phyloP scores from a whole-genome alignment of 2,113 vertebrate species.

The Laterallus jamaicensis region DNA sequence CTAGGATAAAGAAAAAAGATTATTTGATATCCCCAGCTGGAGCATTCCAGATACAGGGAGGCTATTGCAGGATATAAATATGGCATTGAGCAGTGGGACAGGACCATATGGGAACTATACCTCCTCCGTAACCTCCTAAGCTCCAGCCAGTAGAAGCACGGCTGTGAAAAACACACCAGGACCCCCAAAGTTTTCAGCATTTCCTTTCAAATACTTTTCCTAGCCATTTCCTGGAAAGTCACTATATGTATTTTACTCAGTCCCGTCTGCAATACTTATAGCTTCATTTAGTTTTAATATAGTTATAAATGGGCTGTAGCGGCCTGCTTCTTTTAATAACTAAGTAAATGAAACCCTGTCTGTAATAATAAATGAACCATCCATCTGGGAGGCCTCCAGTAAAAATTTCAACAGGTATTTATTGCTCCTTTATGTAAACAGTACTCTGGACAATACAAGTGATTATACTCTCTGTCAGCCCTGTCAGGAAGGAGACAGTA shows the following conservation, averaged over 20 bases:
- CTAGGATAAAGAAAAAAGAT: neutral
- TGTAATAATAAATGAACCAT: constrained; percentile 68
- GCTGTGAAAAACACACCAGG: constrained; percentile 14
- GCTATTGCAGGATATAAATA: neutral
- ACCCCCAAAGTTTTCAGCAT: constrained; percentile 49
- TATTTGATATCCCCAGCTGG: neutral
- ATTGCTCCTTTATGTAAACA: constrained; percentile 50
- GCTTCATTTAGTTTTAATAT: constrained; percentile 73
- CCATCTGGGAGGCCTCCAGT: constrained; percentile 52
- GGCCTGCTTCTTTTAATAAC: constrained; percentile 68
- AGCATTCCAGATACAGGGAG: neutral
- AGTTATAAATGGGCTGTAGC: constrained; percentile 69
- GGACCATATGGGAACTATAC: neutral
- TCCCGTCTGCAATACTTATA: constrained; percentile 56
- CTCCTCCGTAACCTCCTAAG: neutral
- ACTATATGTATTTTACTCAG: constrained; percentile 48
- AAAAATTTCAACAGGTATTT: constrained; percentile 53
- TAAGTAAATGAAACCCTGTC: constrained; percentile 70
- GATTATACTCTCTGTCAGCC: constrained; percentile 49
- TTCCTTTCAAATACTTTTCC: constrained; percentile 57
- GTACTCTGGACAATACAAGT: constrained; percentile 35
- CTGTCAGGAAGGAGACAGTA: constrained; percentile 37
- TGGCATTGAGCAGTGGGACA: neutral
- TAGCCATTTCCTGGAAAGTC: constrained; percentile 55
- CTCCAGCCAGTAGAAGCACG: neutral